Evolutionary conservation across 92 coral and sea anemone species (phyloP).

Genomic region (Phenganax subtilis): DNA sequence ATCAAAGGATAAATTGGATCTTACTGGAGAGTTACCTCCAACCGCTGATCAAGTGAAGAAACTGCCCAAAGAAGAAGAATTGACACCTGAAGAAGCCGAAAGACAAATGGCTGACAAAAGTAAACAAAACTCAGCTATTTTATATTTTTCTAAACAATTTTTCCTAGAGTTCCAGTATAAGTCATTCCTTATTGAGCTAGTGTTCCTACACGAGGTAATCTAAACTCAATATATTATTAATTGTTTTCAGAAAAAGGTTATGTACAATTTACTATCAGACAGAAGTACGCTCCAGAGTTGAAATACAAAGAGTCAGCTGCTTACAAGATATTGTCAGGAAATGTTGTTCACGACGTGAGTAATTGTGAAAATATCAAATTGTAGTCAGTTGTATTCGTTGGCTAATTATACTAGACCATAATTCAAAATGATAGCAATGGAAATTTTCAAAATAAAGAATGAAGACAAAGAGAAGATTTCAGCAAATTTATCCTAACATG

Average conservation of each 20-base stretch:
- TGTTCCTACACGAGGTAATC: too few species aligned
- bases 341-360: conserved; percentile 67
- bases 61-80: neutral
- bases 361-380: neutral
- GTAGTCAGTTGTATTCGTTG: neutral
- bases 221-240: too few species aligned
- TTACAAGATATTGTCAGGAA: conserved; percentile 80
- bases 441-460: neutral
- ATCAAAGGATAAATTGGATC: conserved; percentile 52
- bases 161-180: too few species aligned
- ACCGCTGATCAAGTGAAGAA: conserved; percentile 59
- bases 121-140: neutral
- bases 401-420: too few species aligned
- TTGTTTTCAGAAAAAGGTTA: conserved; percentile 57
- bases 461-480: neutral
- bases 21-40: conserved; percentile 36
- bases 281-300: conserved; percentile 66
- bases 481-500: neutral
- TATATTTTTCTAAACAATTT: too few species aligned
- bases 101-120: conserved; percentile 34
- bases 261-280: conserved; percentile 63
- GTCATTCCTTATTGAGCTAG: too few species aligned
- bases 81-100: conserved; percentile 8
- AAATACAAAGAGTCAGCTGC: conserved; percentile 81
- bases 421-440: neutral